phyloP scores from a whole-genome alignment of 2,113 vertebrate genomes.

The Pachyramphus minor region DNA sequence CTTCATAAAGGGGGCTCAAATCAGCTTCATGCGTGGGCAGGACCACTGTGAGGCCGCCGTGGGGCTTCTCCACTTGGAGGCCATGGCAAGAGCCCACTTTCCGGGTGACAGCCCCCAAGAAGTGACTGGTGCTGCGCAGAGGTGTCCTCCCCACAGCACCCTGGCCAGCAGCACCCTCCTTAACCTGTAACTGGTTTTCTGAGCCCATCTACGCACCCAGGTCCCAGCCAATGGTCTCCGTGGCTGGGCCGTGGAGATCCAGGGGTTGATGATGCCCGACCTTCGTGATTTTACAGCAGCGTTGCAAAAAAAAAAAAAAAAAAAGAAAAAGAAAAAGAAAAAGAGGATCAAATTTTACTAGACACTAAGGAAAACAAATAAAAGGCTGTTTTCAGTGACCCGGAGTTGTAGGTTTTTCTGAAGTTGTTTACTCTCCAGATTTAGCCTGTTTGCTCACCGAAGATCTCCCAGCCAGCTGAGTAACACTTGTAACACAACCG shows the following conservation, averaged over 20 bases:
- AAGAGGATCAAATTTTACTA: slow-evolving; percentile 9
- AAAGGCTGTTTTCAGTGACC: slow-evolving; percentile 30
- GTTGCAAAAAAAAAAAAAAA: not conserved
- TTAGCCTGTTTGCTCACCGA: slow-evolving; percentile 57
- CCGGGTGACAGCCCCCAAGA: not conserved
- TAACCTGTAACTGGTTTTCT: not conserved
- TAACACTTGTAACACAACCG: not conserved
- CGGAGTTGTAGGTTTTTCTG: not conserved
- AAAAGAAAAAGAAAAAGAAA: not conserved
- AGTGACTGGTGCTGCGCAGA: not conserved
- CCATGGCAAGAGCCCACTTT: not conserved
- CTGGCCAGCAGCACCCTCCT: not conserved
- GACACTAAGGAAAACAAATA: slow-evolving; percentile 56
- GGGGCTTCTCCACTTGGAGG: not conserved
- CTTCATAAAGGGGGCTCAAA: not conserved
- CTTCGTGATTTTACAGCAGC: not conserved
- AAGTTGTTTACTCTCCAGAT: slow-evolving; percentile 30
- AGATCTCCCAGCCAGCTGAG: not conserved
- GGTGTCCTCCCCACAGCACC: not conserved
- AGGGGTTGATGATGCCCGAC: not conserved
- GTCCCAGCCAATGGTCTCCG: not conserved
- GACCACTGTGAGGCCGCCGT: not conserved
- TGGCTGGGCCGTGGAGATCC: not conserved
- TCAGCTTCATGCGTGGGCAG: not conserved
- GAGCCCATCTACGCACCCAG: fast-evolving